Percentiles rank a stretch among this genome's conserved stretches.
Evolutionary conservation across 1,140 invertebrate genomes (phyloP).

Genomic region (Apis laboriosa): DNA sequence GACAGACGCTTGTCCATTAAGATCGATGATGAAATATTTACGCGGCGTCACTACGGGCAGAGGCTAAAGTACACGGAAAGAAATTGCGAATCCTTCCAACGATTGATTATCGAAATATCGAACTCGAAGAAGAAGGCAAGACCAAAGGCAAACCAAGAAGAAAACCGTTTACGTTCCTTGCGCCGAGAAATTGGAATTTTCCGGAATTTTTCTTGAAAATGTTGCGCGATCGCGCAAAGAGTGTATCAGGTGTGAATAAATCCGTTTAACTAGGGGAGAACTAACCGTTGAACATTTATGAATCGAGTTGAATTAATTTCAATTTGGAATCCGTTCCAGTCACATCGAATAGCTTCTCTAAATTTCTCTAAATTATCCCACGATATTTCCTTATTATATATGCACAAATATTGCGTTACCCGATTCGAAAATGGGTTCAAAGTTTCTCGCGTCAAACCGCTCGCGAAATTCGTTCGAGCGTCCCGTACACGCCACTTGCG

Average conservation of each 20-base stretch:
- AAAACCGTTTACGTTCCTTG: background rate
- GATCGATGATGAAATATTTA: slow-evolving; percentile 61
- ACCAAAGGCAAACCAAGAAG: too few relatives aligned
- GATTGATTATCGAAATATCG: background rate
- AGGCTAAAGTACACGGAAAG: slow-evolving; percentile 11
- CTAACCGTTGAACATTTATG: too few relatives aligned
- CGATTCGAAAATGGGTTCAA: background rate
- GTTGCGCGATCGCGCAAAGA: background rate
- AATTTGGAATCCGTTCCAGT: background rate
- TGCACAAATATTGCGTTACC: too few relatives aligned
- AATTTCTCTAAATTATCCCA: background rate
- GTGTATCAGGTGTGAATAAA: too few relatives aligned
- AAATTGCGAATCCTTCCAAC: slow-evolving; percentile 35
- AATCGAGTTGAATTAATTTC: background rate
- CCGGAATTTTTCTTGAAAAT: background rate
- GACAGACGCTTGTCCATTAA: slow-evolving; percentile 53
- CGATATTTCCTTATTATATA: background rate
- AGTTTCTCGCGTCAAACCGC: background rate
- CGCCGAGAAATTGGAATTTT: background rate
- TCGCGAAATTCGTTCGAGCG: background rate
- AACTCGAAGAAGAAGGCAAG: background rate
- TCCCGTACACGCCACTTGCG: too few relatives aligned
- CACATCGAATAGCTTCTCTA: background rate
- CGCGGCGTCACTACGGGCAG: slow-evolving; percentile 28
- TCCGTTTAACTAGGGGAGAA: too few relatives aligned